These are phyloP conservation scores for Myripristis jacobus DNA, from an alignment of 2,797 vertebrate genomes.

Conservation along the genomic window DNA sequence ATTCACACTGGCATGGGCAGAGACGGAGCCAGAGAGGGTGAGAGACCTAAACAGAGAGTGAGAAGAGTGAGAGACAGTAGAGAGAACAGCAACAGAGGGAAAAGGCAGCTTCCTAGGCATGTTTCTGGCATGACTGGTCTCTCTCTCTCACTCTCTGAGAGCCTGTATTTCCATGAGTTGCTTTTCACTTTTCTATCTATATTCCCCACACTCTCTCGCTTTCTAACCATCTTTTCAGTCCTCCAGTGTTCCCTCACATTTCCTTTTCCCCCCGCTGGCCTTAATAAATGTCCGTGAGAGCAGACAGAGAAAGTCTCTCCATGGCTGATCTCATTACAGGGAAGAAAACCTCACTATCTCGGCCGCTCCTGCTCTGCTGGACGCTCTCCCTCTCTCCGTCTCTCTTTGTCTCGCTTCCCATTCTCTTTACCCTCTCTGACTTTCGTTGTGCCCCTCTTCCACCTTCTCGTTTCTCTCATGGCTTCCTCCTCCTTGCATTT, in stretches of 20 bases:
- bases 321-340: constrained; percentile 8
- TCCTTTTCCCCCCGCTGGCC: too few relatives aligned
- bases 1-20: constrained; percentile 19
- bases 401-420: not conserved
- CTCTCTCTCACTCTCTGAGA: not conserved
- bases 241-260: not conserved
- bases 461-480: not conserved
- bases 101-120: too few relatives aligned
- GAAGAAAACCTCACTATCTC: not conserved
- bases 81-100: constrained; percentile 7
- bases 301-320: not conserved
- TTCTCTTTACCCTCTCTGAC: rapidly evolving
- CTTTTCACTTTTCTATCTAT: not conserved
- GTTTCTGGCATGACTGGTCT: not conserved
- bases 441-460: constrained; percentile 15
- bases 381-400: not conserved
- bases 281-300: not conserved
- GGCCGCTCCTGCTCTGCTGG: too few relatives aligned
- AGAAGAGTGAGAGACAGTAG: constrained; percentile 4
- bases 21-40: constrained; percentile 11
- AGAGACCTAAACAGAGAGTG: constrained; percentile 2
- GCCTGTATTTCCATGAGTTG: constrained; percentile 1
- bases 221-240: too few relatives aligned
- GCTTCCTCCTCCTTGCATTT: constrained; percentile 4
- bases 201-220: too few relatives aligned